Evolutionary conservation across 2,113 vertebrate species (phyloP).

Genomic region (Daboia siamensis): DNA sequence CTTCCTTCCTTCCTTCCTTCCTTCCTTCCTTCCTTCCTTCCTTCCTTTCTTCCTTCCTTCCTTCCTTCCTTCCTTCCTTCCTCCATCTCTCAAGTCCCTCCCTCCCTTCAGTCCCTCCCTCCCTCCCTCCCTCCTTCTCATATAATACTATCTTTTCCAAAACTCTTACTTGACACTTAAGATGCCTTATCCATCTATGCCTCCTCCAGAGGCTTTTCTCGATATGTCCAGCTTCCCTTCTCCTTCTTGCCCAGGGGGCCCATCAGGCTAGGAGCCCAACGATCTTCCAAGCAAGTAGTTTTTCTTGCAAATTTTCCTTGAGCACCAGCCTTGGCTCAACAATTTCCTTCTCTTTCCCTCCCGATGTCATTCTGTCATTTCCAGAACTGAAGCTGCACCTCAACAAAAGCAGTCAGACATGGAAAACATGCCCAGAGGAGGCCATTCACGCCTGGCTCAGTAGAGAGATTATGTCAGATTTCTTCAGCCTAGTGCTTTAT

Average conservation of each 20-base stretch:
- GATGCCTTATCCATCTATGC: conserved; percentile 47
- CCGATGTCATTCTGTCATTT: background rate
- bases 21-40: background rate
- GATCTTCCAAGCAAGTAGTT: background rate
- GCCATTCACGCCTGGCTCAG: background rate
- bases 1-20: background rate
- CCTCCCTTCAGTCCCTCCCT: no score
- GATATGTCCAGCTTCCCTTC: background rate
- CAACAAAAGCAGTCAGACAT: background rate
- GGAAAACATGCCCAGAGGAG: background rate
- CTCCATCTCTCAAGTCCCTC: no score
- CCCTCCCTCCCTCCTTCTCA: rapidly evolving
- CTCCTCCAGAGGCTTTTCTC: background rate
- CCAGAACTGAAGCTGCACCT: background rate
- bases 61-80: background rate
- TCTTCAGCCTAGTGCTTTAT: background rate
- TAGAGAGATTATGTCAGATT: background rate
- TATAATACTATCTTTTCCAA: conserved; percentile 16
- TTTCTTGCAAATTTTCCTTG: conserved; percentile 27
- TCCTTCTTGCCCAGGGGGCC: conserved; percentile 19
- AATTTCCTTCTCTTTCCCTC: background rate
- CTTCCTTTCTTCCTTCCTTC: background rate
- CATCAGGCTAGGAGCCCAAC: conserved; percentile 36
- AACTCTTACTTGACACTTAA: conserved; percentile 32
- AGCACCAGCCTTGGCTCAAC: background rate